Conservation (phyloP, 2,113 vertebrate genomes). For the Panthera leo region DNA sequence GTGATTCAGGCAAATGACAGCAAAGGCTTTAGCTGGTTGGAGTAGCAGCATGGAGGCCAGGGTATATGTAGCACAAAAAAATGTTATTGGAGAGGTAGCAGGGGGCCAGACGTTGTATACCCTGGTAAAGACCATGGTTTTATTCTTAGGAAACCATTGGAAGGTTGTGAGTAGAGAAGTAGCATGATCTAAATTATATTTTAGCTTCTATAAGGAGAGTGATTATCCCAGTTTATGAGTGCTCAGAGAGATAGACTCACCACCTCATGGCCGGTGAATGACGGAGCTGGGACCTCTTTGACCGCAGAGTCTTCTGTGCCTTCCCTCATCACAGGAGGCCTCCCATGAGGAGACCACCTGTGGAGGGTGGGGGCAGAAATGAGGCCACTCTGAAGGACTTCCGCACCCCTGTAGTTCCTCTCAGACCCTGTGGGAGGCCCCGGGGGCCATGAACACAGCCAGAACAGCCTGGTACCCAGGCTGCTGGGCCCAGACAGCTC, state of each 20-base stretch:
- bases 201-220: not conserved
- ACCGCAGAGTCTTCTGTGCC: not conserved
- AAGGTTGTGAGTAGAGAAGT: not conserved
- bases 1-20: not conserved
- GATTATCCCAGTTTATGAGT: not conserved
- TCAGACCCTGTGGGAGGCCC: not conserved
- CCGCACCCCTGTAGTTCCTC: not conserved
- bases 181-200: not conserved
- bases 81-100: not conserved
- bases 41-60: not conserved
- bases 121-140: not conserved
- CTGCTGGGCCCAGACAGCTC: not conserved
- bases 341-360: not conserved
- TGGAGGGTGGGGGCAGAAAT: not conserved
- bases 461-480: not conserved
- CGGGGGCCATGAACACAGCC: fast-evolving
- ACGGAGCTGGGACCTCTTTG: not conserved
- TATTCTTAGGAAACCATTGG: not conserved
- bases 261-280: fast-evolving
- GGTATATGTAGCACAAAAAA: too few relatives aligned
- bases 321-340: not conserved
- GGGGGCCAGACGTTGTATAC: not conserved
- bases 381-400: not conserved
- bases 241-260: not conserved
- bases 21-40: not conserved